These are phyloP conservation scores for Drosophila affinis DNA, from an alignment of 2,888 invertebrate genomes.

Conservation along the genomic window DNA sequence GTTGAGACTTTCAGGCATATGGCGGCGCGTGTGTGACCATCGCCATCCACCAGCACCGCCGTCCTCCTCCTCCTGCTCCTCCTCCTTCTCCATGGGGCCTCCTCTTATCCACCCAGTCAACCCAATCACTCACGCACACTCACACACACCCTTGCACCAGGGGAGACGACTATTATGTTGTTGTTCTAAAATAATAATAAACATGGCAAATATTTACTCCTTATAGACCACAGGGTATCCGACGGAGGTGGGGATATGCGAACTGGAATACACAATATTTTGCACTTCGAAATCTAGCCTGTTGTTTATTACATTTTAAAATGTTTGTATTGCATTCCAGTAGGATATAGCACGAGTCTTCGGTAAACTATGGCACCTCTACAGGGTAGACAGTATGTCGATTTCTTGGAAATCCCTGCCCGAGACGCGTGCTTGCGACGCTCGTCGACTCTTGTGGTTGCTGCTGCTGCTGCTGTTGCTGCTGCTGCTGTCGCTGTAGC, in stretches of 20 bases:
- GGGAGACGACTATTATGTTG: slow-evolving; percentile 48
- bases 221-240: slow-evolving; percentile 29
- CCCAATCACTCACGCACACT: background rate
- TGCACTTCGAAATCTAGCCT: too few relatives aligned
- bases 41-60: background rate
- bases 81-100: background rate
- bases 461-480: slow-evolving; percentile 2
- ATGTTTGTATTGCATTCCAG: background rate
- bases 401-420: background rate
- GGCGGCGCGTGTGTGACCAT: slow-evolving; percentile 61
- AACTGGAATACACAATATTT: too few relatives aligned
- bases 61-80: background rate
- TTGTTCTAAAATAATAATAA: slow-evolving; percentile 67
- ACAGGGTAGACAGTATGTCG: background rate
- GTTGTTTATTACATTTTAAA: too few relatives aligned
- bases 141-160: background rate
- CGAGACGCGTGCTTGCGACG: slow-evolving; percentile 13
- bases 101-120: slow-evolving; percentile 4
- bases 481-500: slow-evolving; percentile 3
- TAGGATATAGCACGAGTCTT: too few relatives aligned
- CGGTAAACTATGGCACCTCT: too few relatives aligned
- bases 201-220: slow-evolving; percentile 61
- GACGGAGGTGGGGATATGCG: background rate
- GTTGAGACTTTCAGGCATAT: slow-evolving; percentile 65
- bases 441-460: background rate